A percentile compares a stretch with the other conserved stretches of the same genome.
These are phyloP conservation scores for Calcarius lapponicus DNA, from an alignment of 2,797 vertebrate genomes.

Conservation along the genomic window DNA sequence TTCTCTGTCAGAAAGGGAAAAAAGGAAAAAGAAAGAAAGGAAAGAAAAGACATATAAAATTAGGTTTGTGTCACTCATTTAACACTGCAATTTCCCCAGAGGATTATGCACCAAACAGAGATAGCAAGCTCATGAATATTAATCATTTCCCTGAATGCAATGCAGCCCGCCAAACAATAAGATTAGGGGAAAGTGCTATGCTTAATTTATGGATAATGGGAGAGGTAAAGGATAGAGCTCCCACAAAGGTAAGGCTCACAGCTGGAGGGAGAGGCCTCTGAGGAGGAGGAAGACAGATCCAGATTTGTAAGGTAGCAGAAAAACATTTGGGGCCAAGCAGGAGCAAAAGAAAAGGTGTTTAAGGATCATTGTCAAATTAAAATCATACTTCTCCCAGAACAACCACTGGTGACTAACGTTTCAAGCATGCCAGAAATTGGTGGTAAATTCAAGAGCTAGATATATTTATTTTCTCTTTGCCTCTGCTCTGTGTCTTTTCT, in stretches of 20 bases:
- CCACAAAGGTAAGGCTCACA: slow-evolving; percentile 68
- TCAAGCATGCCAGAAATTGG: background rate
- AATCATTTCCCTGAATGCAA: slow-evolving; percentile 67
- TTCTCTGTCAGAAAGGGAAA: slow-evolving; percentile 64
- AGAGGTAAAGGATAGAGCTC: slow-evolving; percentile 66
- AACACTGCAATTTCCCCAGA: slow-evolving; percentile 75
- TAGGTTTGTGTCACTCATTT: slow-evolving; percentile 75
- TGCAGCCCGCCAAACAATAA: slow-evolving; percentile 56
- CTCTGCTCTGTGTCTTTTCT: background rate
- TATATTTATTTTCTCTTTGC: background rate
- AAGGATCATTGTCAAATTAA: slow-evolving; percentile 40
- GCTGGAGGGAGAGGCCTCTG: slow-evolving; percentile 61
- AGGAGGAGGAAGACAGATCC: slow-evolving; percentile 19
- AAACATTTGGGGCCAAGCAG: background rate
- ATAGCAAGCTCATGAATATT: slow-evolving; percentile 78
- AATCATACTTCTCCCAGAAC: slow-evolving; percentile 17
- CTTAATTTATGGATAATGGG: slow-evolving; percentile 66
- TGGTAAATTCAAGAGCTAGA: slow-evolving; percentile 11
- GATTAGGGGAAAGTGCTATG: slow-evolving; percentile 67
- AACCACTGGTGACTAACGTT: background rate
- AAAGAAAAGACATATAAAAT: slow-evolving; percentile 73
- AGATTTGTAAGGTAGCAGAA: slow-evolving; percentile 44
- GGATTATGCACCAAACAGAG: slow-evolving; percentile 73
- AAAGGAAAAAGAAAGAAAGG: slow-evolving; percentile 54
- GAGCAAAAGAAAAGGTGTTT: slow-evolving; percentile 25